Percentiles rank a stretch among this genome's conserved stretches.
Conservation (phyloP, 2,113 vertebrate species). For the Dinomys branickii region DNA sequence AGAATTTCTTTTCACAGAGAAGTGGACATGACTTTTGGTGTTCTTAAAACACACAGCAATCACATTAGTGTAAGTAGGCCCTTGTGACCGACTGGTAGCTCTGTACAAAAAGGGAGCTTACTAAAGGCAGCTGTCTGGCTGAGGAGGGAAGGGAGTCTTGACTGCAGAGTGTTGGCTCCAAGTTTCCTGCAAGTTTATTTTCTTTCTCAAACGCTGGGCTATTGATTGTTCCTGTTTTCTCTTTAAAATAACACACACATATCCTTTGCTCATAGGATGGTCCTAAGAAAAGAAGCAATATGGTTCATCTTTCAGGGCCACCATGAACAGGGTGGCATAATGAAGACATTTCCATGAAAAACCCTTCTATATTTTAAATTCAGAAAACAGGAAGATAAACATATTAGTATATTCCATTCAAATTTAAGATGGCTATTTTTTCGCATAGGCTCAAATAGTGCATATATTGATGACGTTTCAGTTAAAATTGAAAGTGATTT, state of each 20-base stretch:
- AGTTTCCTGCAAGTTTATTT: neutral
- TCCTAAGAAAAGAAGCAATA: neutral
- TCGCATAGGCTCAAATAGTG: neutral
- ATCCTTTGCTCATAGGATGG: neutral
- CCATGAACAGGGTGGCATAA: neutral
- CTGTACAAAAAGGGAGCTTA: neutral
- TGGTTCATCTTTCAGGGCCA: neutral
- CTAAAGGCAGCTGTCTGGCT: neutral
- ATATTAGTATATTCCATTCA: neutral
- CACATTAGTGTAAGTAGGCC: neutral
- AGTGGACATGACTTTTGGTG: neutral
- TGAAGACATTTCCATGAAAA: neutral
- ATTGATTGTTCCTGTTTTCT: neutral
- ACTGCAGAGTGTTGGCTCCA: neutral
- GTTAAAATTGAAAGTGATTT: neutral
- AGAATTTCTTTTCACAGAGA: constrained; percentile 24
- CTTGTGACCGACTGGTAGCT: neutral
- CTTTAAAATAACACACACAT: neutral
- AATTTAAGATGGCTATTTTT: constrained; percentile 28
- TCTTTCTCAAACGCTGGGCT: neutral
- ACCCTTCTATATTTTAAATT: neutral
- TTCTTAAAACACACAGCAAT: neutral
- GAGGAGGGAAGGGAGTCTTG: neutral
- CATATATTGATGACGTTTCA: neutral
- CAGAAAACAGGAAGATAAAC: neutral